A percentile compares a stretch with the other conserved stretches of the same genome.
These are phyloP conservation scores for Taenaris catops DNA, from an alignment of 2,888 invertebrate species.

Conservation along the genomic window DNA sequence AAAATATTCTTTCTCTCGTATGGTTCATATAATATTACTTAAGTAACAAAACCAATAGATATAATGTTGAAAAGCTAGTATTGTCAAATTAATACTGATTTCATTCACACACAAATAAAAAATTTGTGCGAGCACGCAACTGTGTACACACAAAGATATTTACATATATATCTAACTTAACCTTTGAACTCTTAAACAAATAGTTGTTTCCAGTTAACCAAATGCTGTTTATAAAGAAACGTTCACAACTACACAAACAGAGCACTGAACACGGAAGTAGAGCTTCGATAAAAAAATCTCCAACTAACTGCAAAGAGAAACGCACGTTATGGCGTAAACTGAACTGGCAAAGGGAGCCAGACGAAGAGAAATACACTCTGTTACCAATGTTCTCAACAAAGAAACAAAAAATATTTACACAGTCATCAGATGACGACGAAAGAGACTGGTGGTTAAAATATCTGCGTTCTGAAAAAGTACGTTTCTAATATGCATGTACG, in stretches of 20 bases:
- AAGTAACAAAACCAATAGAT: no score
- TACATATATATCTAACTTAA: no score
- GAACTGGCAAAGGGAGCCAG: slow-evolving; percentile 32
- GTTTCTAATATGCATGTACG: no score
- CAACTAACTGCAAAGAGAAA: slow-evolving; percentile 25
- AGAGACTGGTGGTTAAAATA: slow-evolving; percentile 61
- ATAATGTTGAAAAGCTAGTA: no score
- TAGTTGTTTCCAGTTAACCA: slow-evolving; percentile 7
- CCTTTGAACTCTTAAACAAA: no score
- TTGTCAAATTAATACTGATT: no score
- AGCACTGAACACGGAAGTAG: slow-evolving; percentile 12
- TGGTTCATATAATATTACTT: no score
- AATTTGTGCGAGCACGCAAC: no score
- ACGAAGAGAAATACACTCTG: slow-evolving; percentile 47
- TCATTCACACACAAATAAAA: no score
- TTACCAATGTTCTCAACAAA: slow-evolving; percentile 41
- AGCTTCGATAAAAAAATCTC: slow-evolving; percentile 5
- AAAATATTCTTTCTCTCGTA: no score
- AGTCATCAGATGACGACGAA: slow-evolving; percentile 18
- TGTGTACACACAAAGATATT: no score
- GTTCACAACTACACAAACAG: slow-evolving; percentile 12
- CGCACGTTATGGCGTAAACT: slow-evolving; percentile 35
- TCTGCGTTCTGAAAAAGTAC: slow-evolving; percentile 39
- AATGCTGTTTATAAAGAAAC: slow-evolving; percentile 22
- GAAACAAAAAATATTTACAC: slow-evolving; percentile 26